Evolutionary conservation across 2,797 vertebrate species (phyloP).

Genomic region (Triplophysa yarkandensis): DNA sequence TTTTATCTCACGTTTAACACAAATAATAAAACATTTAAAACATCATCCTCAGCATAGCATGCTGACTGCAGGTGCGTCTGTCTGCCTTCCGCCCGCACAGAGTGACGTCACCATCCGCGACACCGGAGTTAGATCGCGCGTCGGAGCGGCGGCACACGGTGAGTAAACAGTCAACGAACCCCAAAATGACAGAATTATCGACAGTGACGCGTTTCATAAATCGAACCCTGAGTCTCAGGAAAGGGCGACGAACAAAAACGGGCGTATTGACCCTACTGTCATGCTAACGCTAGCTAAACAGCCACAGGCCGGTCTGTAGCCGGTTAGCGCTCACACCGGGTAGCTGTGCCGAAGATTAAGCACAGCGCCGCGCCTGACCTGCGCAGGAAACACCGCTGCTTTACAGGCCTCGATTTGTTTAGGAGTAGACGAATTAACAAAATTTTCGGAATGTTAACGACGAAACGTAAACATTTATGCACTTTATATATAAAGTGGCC

Average conservation of each 20-base stretch:
- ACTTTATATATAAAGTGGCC: background rate
- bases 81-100: background rate
- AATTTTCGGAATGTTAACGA: background rate
- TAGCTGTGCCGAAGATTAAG: background rate
- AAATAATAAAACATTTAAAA: too few relatives aligned
- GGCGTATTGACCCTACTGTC: background rate
- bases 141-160: slow-evolving; percentile 62
- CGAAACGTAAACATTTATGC: background rate
- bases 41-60: too few relatives aligned
- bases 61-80: background rate
- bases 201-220: background rate
- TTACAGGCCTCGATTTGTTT: slow-evolving; percentile 7
- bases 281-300: background rate
- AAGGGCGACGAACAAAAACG: background rate
- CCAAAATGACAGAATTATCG: background rate
- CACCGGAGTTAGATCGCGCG: slow-evolving; percentile 46
- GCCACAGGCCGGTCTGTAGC: background rate
- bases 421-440: background rate
- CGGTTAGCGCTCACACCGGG: background rate
- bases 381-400: slow-evolving; percentile 28
- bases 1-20: background rate
- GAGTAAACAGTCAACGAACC: slow-evolving; percentile 52
- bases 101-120: slow-evolving; percentile 61
- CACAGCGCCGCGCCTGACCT: background rate
- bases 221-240: background rate